Conservation (phyloP, 2,113 vertebrate species). For the Polypterus senegalus region DNA sequence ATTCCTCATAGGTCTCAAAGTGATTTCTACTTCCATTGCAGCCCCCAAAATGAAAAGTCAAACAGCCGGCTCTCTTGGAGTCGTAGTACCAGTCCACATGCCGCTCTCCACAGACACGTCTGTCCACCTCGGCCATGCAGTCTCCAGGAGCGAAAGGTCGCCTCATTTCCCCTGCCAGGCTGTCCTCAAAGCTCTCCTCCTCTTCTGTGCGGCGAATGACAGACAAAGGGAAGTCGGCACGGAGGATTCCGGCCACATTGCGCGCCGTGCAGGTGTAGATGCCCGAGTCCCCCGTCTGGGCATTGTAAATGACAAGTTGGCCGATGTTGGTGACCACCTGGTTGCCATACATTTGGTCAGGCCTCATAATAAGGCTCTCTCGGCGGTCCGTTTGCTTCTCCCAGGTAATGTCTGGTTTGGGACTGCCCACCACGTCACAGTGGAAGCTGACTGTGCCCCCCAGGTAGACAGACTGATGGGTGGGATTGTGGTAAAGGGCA, state of each 20-base stretch:
- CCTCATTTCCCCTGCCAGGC: constrained; percentile 26
- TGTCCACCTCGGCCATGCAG: constrained; percentile 63
- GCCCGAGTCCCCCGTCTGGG: constrained; percentile 73
- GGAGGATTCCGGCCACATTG: constrained; percentile 68
- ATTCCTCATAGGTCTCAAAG: constrained; percentile 86
- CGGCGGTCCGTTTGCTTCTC: constrained; percentile 78
- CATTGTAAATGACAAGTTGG: constrained; percentile 89
- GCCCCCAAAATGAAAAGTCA: constrained; percentile 63
- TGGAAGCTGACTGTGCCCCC: constrained; percentile 87
- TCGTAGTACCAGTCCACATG: constrained; percentile 82
- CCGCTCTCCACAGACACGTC: constrained; percentile 49
- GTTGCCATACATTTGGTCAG: constrained; percentile 93
- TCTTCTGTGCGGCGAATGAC: constrained; percentile 50
- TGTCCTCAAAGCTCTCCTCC: constrained; percentile 36
- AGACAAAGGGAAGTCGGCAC: constrained; percentile 77
- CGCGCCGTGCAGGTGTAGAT: constrained; percentile 83
- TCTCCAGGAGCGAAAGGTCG: constrained; percentile 55
- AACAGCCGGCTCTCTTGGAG: constrained; percentile 57
- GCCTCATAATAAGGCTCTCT: constrained; percentile 76
- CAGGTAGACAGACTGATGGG: constrained; percentile 64
- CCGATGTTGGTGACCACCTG: constrained; percentile 91
- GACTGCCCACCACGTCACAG: constrained; percentile 75
- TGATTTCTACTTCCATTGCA: constrained; percentile 62
- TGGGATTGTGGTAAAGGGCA: constrained; percentile 73
- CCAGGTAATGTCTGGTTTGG: constrained; percentile 81